Base-by-base conservation (phyloP, 2,888 invertebrate species). In the Caenorhabditis sp. region DNA sequence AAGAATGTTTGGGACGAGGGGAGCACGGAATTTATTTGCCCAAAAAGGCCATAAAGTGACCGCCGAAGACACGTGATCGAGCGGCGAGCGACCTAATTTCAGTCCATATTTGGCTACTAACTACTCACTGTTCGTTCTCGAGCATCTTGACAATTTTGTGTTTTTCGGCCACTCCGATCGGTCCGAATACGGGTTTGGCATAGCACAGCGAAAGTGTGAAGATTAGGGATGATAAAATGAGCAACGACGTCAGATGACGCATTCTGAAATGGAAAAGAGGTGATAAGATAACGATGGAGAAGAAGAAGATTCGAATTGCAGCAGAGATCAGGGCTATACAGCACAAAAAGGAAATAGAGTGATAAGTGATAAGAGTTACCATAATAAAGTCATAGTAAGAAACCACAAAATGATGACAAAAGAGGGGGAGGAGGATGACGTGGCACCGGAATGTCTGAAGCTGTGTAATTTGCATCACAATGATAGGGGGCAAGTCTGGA, bases 391-490 rank as follows among this genome's bases (percentile, higher is more conserved):
- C 63, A 50, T 30, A 63, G 13, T 22, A 45, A 55, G 45, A 52
- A 50, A 41, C 17, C 55, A 65, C 46, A 55, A 37, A 65, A 50
- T 48, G 46, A 55, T 55, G 55, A 65, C 26, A 37, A 55, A 43
- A 45, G 17, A 17, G 11, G 22, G 30, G n/a, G n/a, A n/a, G n/a
- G n/a, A n/a, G n/a, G n/a, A n/a, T 66, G 66, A 68, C 68, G 68
- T 68, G 68, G 68, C 68, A 68, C 68, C 68, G 43, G 52, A 68
- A 68, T 48, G 68, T 68, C 68, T 68, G 41, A 26, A 17, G n/a
- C n/a, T 13, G 35, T 35, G 6, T 7, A 30, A 32, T 20, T 68
- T 68, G 58, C 58, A 52, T 68, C 68, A 68, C 50, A 41, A 68
- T 68, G 68, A 68, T n/a, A 65, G 26, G 22, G 48, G 13, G 5